Conservation (phyloP, 1,140 invertebrate genomes). For the Drosophila bipectinata region DNA sequence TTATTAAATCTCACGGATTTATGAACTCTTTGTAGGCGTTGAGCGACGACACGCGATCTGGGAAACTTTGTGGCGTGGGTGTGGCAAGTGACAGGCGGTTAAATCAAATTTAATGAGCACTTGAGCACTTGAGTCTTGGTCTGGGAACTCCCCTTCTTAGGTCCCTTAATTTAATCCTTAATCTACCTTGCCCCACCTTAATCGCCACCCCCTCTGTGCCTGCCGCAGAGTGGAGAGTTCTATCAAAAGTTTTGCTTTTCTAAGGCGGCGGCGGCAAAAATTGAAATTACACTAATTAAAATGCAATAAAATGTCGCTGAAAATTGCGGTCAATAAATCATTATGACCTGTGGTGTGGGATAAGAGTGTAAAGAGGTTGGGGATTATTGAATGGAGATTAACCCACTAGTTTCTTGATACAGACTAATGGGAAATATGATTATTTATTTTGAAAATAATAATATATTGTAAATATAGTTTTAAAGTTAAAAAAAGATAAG, state of each 20-base stretch:
- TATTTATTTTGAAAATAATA: no score
- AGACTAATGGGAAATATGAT: no score
- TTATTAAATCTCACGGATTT: slow-evolving; percentile 77
- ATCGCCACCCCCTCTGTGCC: neutral
- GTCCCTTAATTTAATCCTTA: slow-evolving; percentile 10
- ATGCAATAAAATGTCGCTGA: slow-evolving; percentile 76
- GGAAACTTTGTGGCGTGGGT: slow-evolving; percentile 58
- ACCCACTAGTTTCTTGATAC: neutral
- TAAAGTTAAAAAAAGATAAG: no score
- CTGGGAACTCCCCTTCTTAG: slow-evolving; percentile 4
- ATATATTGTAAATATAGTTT: no score
- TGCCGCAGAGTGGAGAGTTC: slow-evolving; percentile 1
- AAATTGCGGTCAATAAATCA: slow-evolving; percentile 78
- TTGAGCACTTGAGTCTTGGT: slow-evolving; percentile 23
- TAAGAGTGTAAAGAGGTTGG: slow-evolving; percentile 1
- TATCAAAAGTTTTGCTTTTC: slow-evolving; percentile 30
- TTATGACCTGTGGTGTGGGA: slow-evolving; percentile 44
- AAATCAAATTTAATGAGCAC: slow-evolving; percentile 67
- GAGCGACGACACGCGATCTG: slow-evolving; percentile 71
- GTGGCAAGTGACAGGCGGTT: slow-evolving; percentile 46
- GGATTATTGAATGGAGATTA: slow-evolving; percentile 10
- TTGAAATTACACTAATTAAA: slow-evolving; percentile 82
- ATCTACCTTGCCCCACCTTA: neutral
- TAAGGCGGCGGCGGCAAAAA: slow-evolving; percentile 50
- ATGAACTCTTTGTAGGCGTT: slow-evolving; percentile 62